Percentiles rank a stretch among this genome's conserved stretches.
phyloP scores from a whole-genome alignment of 2,113 vertebrate genomes.

The Rhinichthys klamathensis region DNA sequence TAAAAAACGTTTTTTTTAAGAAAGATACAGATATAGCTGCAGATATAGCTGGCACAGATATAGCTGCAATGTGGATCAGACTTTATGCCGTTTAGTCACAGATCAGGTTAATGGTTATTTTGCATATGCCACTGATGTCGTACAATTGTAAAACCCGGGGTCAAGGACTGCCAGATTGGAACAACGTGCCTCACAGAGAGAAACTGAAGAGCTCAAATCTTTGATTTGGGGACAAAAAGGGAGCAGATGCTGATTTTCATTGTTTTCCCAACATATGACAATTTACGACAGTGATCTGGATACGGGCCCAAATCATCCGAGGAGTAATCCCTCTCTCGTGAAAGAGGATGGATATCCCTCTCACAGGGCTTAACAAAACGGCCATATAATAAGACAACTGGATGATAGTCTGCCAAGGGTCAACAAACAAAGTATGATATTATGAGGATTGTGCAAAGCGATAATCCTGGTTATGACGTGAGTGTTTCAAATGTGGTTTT shows the following conservation, averaged over 20 bases:
- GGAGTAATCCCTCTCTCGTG: conserved; percentile 17
- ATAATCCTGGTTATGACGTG: neutral
- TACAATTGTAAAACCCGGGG: neutral
- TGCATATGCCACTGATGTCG: neutral
- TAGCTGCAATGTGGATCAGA: neutral
- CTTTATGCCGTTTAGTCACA: neutral
- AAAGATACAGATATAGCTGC: neutral
- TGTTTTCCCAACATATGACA: neutral
- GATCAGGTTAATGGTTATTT: neutral
- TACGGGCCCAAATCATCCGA: neutral
- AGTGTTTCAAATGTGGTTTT: neutral
- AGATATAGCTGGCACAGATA: neutral
- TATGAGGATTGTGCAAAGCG: neutral
- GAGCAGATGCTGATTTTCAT: conserved; percentile 4
- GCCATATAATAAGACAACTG: neutral
- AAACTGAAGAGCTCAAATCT: neutral
- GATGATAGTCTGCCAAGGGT: neutral
- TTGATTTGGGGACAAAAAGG: neutral
- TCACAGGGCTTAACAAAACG: neutral
- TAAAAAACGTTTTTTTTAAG: too few species aligned
- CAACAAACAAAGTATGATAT: neutral
- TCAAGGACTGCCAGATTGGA: neutral
- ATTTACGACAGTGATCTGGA: neutral
- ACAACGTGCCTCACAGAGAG: neutral
- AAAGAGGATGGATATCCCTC: neutral